Percentiles rank a stretch among this genome's conserved stretches.
phyloP scores from a whole-genome alignment of 2,113 vertebrate species.

The Saccopteryx leptura region DNA sequence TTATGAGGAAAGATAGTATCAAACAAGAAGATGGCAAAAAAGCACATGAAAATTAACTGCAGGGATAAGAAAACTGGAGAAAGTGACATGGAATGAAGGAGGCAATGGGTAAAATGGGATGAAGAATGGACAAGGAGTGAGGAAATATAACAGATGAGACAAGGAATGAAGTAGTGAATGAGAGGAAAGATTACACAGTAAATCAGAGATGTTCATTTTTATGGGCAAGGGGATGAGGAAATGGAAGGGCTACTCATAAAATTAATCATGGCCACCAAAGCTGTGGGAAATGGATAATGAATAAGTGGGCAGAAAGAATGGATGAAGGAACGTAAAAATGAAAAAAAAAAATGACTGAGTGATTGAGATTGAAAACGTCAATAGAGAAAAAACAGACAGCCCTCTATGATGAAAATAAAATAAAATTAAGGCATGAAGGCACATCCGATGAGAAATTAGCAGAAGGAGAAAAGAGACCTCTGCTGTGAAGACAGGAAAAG shows the following conservation, averaged over 20 bases:
- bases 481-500: neutral
- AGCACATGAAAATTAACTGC: neutral
- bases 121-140: neutral
- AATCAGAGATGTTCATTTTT: constrained; percentile 65
- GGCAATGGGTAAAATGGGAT: neutral
- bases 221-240: constrained; percentile 48
- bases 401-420: neutral
- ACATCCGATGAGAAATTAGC: neutral
- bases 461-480: neutral
- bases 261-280: constrained; percentile 53
- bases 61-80: neutral
- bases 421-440: neutral
- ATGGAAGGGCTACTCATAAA: constrained; percentile 60
- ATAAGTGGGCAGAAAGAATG: constrained; percentile 37
- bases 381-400: neutral
- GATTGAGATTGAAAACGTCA: constrained; percentile 4
- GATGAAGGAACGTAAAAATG: neutral
- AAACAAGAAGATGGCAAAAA: neutral
- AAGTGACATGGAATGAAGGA: neutral
- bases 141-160: constrained; percentile 30
- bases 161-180: neutral
- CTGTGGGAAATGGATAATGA: constrained; percentile 44
- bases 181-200: constrained; percentile 52
- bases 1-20: neutral
- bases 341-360: neutral